Evolutionary conservation across 1,140 invertebrate species (phyloP), one percentile per base, ranked within the genome.

Genomic region (Holcopasites calliopsidis): DNA sequence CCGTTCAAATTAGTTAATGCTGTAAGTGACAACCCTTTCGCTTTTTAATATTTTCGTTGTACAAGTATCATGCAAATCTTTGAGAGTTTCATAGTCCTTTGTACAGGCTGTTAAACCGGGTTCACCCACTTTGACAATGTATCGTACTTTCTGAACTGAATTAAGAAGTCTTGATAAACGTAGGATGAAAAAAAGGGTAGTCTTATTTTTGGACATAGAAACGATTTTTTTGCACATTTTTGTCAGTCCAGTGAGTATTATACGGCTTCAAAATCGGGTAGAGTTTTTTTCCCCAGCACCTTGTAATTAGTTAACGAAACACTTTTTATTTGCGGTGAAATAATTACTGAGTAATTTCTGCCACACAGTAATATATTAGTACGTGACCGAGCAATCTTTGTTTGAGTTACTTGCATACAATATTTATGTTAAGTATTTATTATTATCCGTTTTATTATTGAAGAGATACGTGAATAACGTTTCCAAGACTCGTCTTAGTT

Each of bases 1-100:
- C 3, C 23, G 1, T 49, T 40, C 40, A 7, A 74, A 18, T 31
- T 10, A 66, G 72, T 75, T 75, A 75, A 64, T 58, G 52, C 16
- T 28, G n/a, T 49, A 42, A 47, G 26, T 47, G n/a, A n/a, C 16
- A 58, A 21, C 35, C 13, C 16, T 58, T 28, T 11, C 44, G 33
- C 35, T 35, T 4, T 38, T 33, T 13, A 18, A 23, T 58, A 47
- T 75, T 40, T 38, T 23, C 21, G 33, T 42, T 65, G 61, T 35
- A 23, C 28, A 31, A 38, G 23, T 40, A 1, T 16, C 65, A 69
- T 75, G 73, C 73, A 60, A 4, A 11, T 38, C 31, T 33, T 55
- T 66, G 35, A 35, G 2, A 50, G 28, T 26, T 6, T n/a, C 13
- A 10, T 26, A 28, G 13, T 38, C 2, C 2, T 31, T 8, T 40